Conservation (phyloP, 2,888 invertebrate genomes). For the Eristalinus sepulchralis region DNA sequence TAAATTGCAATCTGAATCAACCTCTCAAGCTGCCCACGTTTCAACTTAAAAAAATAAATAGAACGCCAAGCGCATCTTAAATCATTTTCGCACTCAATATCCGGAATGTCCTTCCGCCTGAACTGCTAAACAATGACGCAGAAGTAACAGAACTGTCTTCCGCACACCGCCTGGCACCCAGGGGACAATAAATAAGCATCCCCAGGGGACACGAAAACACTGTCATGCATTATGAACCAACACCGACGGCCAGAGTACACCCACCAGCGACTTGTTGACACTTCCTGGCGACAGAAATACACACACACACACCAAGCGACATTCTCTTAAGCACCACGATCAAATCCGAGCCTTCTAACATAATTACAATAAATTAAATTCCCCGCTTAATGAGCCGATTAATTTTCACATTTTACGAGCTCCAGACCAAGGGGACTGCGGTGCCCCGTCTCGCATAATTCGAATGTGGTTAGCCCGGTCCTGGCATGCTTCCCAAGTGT, state of each 20-base stretch:
- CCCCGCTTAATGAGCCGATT: conserved; percentile 67
- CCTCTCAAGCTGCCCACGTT: neutral
- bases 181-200: neutral
- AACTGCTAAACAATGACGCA: neutral
- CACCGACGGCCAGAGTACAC: neutral
- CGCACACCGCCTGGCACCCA: neutral
- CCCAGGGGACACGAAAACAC: neutral
- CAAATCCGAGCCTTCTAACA: conserved; percentile 56
- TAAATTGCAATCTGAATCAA: too few species aligned
- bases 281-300: neutral
- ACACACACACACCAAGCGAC: neutral
- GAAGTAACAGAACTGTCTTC: neutral
- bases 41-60: neutral
- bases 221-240: neutral
- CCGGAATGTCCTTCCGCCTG: neutral
- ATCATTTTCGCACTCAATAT: neutral
- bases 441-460: conserved; percentile 30
- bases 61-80: neutral
- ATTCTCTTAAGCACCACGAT: conserved; percentile 44
- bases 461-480: conserved; percentile 56
- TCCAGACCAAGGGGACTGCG: conserved; percentile 41
- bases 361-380: conserved; percentile 71
- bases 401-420: conserved; percentile 65
- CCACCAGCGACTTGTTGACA: conserved; percentile 57
- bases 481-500: conserved; percentile 4